Conservation (phyloP, 1,140 invertebrate species). For the Planococcus citri region DNA sequence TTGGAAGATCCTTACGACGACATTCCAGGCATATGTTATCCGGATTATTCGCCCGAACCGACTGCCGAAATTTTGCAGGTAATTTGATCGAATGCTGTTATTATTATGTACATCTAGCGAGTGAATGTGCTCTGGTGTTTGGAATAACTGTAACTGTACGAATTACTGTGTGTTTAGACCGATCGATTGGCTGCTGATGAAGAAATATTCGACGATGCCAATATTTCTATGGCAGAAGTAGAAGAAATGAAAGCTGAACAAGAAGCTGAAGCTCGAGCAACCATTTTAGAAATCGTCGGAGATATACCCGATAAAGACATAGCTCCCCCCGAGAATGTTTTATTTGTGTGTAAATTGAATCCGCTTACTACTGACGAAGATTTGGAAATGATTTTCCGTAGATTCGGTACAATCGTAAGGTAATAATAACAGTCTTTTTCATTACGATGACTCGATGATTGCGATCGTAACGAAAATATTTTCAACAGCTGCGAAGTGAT, state of each 20-base stretch:
- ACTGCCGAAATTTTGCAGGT: constrained; percentile 56
- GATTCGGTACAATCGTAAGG: constrained; percentile 86
- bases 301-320: constrained; percentile 95
- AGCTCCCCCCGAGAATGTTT: constrained; percentile 95
- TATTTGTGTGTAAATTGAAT: constrained; percentile 99
- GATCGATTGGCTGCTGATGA: constrained; percentile 90
- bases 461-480: not conserved
- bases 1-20: constrained; percentile 94
- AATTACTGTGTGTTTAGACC: no score
- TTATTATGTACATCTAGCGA: not conserved
- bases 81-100: constrained; percentile 25
- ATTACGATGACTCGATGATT: not conserved
- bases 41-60: constrained; percentile 76
- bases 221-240: constrained; percentile 69
- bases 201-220: constrained; percentile 81
- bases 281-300: constrained; percentile 96
- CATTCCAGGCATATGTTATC: constrained; percentile 59
- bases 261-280: constrained; percentile 91
- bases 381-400: constrained; percentile 92
- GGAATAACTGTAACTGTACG: no score
- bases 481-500: constrained; percentile 84
- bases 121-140: no score
- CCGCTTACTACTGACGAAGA: constrained; percentile 97
- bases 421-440: constrained; percentile 30
- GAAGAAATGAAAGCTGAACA: constrained; percentile 77